Conservation (phyloP, 2,888 invertebrate genomes). For the Drosophila monieri region DNA sequence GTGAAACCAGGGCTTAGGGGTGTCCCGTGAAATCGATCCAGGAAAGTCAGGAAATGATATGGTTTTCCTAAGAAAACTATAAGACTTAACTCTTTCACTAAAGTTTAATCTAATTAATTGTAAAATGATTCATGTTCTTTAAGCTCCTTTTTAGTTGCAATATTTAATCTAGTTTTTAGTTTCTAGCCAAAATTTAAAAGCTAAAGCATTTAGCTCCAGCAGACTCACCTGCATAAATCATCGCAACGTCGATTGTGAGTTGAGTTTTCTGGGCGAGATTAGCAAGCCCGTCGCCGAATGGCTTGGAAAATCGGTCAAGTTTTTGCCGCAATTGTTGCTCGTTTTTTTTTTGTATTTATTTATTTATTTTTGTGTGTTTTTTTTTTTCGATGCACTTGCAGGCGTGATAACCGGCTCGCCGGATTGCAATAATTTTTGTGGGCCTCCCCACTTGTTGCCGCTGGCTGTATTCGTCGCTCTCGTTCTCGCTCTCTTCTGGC, state of each 20-base stretch:
- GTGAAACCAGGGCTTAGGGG: constrained; percentile 1
- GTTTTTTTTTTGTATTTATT: background rate
- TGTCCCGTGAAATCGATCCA: constrained; percentile 18
- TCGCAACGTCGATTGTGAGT: constrained; percentile 49
- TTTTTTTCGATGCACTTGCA: constrained; percentile 60
- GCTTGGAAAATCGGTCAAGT: constrained; percentile 74
- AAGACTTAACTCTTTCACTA: no score
- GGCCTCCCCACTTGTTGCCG: constrained; percentile 38
- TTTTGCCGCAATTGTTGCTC: constrained; percentile 35
- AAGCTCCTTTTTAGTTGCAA: background rate
- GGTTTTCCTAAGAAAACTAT: no score
- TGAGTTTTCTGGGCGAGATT: constrained; percentile 61
- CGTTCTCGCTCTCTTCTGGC: background rate
- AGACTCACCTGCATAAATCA: constrained; percentile 77
- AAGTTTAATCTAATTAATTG: background rate
- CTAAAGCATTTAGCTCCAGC: constrained; percentile 46
- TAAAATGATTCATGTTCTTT: no score
- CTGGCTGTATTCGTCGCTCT: constrained; percentile 23
- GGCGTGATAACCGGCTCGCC: constrained; percentile 65
- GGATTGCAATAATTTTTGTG: constrained; percentile 46
- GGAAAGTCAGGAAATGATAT: background rate
- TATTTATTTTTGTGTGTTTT: constrained; percentile 20
- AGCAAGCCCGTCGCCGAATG: constrained; percentile 58
- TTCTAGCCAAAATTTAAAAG: background rate
- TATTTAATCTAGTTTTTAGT: background rate